Base-by-base conservation (phyloP, 2,797 vertebrate genomes). In the Vespertilio murinus region DNA sequence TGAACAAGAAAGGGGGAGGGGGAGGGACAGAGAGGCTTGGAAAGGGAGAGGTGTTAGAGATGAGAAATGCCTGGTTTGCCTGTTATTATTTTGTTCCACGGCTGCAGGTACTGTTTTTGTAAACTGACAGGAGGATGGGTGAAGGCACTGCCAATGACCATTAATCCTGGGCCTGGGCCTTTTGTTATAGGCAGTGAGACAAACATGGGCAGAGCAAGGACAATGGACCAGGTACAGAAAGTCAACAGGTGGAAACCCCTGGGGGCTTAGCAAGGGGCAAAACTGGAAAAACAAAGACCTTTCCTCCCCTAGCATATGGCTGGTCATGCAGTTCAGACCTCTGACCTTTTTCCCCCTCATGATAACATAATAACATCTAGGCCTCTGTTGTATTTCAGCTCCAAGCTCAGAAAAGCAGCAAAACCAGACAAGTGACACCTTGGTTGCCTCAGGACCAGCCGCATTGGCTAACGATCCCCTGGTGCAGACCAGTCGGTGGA, bases 1-100 rank as follows among this genome's bases (percentile, higher is more conserved):
- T 49, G 0, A 22, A 38, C 33, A 23, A 6, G 23, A 8, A 9
- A 61, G 10, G 11, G 18, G 23, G 9, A 30, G 3, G n/a, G 10
- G 5, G 30, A n/a, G 23, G 77, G 56, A 54, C n/a, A 79, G 35
- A 69, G 38, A 28, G 33, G 54, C 28, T 5, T 20, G 49, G 73
- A 20, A 49, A 64, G 23, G 33, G 70, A 70, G 52, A 70, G 84
- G 79, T 64, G 64, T 81, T 18, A 67, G 87, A 61, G 47, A 45
- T 61, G 79, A 89, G 85, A 91, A 96, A 91, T 42, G 33, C 28
- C 40, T 14, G 64, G 1, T 85, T 95, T 86, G 71, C 22, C 49
- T 52, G 11, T 13, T 16, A 30, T 33, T 9, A 17, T 25, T 13
- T 20, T 42, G 38, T 42, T 22, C 12, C 56, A 40, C n/a, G 8